phyloP scores from a whole-genome alignment of 1,140 invertebrate genomes.

The Popillia japonica region DNA sequence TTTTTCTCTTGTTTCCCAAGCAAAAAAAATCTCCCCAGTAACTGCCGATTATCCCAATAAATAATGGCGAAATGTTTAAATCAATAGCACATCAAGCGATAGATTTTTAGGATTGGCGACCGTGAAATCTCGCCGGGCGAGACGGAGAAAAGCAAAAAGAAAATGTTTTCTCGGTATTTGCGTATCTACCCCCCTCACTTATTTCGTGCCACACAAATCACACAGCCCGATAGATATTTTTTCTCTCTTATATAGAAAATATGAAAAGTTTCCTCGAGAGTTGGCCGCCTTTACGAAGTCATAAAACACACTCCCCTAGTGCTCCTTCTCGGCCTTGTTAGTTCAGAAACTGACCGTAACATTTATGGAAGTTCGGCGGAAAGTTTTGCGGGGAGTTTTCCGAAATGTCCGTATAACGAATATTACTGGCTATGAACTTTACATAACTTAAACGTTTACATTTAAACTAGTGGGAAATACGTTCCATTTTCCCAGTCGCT shows the following conservation, averaged over 20 bases:
- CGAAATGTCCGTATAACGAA: conserved; percentile 5
- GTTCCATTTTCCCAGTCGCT: background rate
- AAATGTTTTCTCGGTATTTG: background rate
- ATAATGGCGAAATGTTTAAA: conserved; percentile 22
- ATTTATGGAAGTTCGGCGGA: conserved; percentile 52
- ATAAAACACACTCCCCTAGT: conserved; percentile 52
- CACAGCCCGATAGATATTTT: conserved; percentile 48
- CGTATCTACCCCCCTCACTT: conserved; percentile 37
- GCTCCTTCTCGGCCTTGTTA: conserved; percentile 51
- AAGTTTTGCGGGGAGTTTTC: conserved; percentile 41
- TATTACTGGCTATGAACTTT: conserved; percentile 36
- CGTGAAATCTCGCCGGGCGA: background rate
- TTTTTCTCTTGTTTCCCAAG: background rate
- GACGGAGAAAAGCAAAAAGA: background rate
- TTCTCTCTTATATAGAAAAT: conserved; percentile 47
- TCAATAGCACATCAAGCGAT: conserved; percentile 6
- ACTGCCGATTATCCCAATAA: conserved; percentile 31
- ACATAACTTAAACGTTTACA: conserved; percentile 38
- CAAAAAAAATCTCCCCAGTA: conserved; percentile 10
- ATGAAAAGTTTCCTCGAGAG: conserved; percentile 50
- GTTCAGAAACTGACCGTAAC: conserved; percentile 54
- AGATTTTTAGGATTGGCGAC: background rate
- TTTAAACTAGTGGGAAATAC: conserved; percentile 30
- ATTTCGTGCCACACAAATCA: conserved; percentile 52
- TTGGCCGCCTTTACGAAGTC: conserved; percentile 50